Base-by-base conservation (phyloP, 2,113 vertebrate species). In the Hippocampus barbouri region DNA sequence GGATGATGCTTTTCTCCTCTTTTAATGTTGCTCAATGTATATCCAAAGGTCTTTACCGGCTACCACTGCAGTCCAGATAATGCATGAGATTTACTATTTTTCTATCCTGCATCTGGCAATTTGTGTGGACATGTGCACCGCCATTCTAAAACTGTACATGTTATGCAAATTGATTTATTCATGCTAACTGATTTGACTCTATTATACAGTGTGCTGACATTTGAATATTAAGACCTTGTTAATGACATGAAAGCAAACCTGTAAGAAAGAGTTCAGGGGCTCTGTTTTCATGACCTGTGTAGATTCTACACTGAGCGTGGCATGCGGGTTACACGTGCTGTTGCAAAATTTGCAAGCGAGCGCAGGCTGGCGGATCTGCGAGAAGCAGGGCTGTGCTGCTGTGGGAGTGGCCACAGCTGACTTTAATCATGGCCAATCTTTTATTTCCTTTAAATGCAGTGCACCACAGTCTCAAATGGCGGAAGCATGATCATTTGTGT, bases 21-120 rank as follows among this genome's bases (percentile, higher is more conserved):
- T 85, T 84, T 54, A 79, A 79, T 68, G n/a, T 3, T 64, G 73
- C 77, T 69, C 63, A 51, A 2, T 74, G 57, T 57, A 70, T 79
- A 72, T 76, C 23, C 43, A 54, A 79, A 81, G 65, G 76, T 83
- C 79, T 69, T 70, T 72, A 56, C 61, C 8, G 71, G 75, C 75
- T 74, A 72, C 74, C 40, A 76, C 65, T 77, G 77, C 72, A 72
- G 78, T 81, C 75, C 30, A 54, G 76, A 81, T 53, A 34, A 70
- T 66, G 79, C 69, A 71, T 68, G 74, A 69, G 68, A 78, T 85
- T 82, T 80, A 71, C 75, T 87, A 85, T 83, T 88, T 90, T 90
- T 90, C 74, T 87, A 89, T 69, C 66, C 70, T 76, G 79, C 80
- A 85, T 65, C 75, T 80, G 74, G 74, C 27, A 62, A 82, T 69